Base-by-base conservation (phyloP, 2,888 invertebrate species). In the Brassicogethes aeneus region DNA sequence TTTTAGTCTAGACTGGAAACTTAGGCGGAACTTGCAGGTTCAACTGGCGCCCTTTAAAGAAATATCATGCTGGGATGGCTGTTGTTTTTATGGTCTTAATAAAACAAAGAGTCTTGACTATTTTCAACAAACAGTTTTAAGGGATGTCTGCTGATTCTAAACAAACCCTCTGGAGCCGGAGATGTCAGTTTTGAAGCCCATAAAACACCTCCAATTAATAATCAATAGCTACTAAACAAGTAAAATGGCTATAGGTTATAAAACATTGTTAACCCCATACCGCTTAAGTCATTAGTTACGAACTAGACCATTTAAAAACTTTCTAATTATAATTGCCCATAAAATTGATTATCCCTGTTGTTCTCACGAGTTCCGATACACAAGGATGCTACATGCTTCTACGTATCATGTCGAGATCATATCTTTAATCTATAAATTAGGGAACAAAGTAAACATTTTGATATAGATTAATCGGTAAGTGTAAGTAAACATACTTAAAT, bases 271-370 rank as follows among this genome's bases (percentile, higher is more conserved):
- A 23, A 23, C 23, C 23, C 23, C 23, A 23, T 23, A 10, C 23
- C 23, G 23, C 23, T 7, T 23, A 7, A 23, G 23, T 23, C 10
- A 23, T 10, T 10, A 23, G 23, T 23, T 23, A 23, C 23, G 23
- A 23, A 23, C 23, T 23, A 10, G 23, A 23, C 10, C 23, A 23
- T 5, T 23, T 23, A 23, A 23, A n/a, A 23, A 23, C 23, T 23
- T 23, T 23, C 23, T 23, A 23, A 23, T 23, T 23, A 23, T 23
- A 23, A 23, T 23, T 23, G 23, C 23, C 23, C 23, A 23, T 23
- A 23, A 23, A 23, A 23, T 23, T 23, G 23, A 23, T 23, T 23
- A 23, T 23, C 23, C 10, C 23, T 5, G 23, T 10, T 23, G 23
- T 23, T 23, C 23, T 23, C 23, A 23, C 23, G 23, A 23, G 23